phyloP scores from a whole-genome alignment of 2,797 vertebrate genomes.

The Malacoraja senta region DNA sequence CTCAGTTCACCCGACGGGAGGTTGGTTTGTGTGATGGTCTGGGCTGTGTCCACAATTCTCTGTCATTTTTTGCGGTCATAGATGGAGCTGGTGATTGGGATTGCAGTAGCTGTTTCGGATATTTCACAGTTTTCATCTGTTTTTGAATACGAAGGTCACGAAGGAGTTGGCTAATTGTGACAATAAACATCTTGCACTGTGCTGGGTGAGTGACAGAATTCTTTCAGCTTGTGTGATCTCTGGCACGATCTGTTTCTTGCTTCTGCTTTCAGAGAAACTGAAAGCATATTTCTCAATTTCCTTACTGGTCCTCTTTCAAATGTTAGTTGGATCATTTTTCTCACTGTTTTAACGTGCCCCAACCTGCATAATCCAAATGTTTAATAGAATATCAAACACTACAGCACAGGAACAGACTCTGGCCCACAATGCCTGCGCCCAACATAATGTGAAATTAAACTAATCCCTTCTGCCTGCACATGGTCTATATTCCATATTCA shows the following conservation, averaged over 20 bases:
- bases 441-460: too few species aligned
- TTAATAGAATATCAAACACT: background rate
- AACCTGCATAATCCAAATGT: background rate
- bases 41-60: too few species aligned
- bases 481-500: too few species aligned
- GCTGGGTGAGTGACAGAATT: background rate
- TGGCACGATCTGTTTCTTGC: background rate
- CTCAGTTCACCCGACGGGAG: too few species aligned
- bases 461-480: too few species aligned
- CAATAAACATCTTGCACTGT: background rate
- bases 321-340: background rate
- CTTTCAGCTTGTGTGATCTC: background rate
- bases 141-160: background rate
- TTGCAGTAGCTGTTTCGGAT: background rate
- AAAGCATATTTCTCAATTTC: background rate
- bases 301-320: background rate
- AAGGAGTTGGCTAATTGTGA: background rate
- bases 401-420: too few species aligned
- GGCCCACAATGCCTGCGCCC: too few species aligned
- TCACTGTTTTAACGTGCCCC: background rate
- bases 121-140: background rate
- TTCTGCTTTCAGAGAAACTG: background rate
- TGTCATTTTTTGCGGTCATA: too few species aligned
- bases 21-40: too few species aligned
- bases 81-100: background rate